Evolutionary conservation across 2,113 vertebrate genomes (phyloP), one percentile per base, ranked within the genome.

Genomic region (Odontesthes bonariensis): DNA sequence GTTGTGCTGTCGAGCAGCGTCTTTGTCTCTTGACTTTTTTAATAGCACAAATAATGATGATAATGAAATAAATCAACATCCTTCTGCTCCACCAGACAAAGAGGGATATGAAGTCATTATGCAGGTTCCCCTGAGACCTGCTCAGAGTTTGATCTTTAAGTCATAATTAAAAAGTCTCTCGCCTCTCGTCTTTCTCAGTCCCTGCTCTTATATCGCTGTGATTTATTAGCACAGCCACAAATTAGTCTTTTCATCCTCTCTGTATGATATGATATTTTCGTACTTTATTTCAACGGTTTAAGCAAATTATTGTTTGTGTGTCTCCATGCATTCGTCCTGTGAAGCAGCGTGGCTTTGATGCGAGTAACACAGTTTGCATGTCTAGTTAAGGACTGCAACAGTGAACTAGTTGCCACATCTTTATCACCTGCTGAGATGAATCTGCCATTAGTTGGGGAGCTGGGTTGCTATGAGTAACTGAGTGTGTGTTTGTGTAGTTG

Each of bases 91-190:
- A 33, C 32, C 68, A 62, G 63, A 81, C 62, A 55, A 77, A 83
- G 86, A 59, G 64, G 64, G 75, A 53, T 62, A 76, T 86, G 83
- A 86, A 86, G 86, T 90, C 56, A 93, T 92, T 93, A 93, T 82
- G 77, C 86, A 56, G 82, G 62, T 80, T 92, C 90, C 89, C 88
- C 82, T 71, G 91, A 92, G 92, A 90, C 85, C 59, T 84, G 58
- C 84, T 86, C 79, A 73, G 84, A 88, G 90, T 92, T 88, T 84
- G 84, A 92, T 92, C 92, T 92, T 90, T 87, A 91, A 93, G 84
- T 91, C 90, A 89, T 92, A 94, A 94, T 93, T 93, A 93, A 93
- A 94, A 94, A 91, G 88, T 91, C 87, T 91, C 91, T 86, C 75
- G 82, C 80, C 59, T 80, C 81, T 83, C 73, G 64, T 84, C 73